Conservation (phyloP, 1,140 invertebrate species). For the Kradibia gibbosae region DNA sequence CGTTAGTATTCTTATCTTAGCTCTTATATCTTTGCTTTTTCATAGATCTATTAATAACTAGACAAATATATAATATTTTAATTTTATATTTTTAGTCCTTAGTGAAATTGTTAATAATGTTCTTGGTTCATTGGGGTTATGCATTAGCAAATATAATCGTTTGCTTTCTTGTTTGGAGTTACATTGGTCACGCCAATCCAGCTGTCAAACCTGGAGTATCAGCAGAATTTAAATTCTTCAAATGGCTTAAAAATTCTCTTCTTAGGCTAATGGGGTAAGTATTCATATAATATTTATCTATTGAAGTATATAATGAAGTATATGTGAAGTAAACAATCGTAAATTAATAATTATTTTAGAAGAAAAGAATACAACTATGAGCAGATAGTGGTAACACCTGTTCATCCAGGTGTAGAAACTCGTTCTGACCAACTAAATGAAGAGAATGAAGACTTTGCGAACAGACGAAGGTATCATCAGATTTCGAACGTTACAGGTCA, state of each 20-base stretch:
- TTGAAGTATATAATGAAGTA: too few species aligned
- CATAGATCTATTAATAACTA: not conserved
- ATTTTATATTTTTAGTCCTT: slow-evolving; percentile 77
- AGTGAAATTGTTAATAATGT: slow-evolving; percentile 92
- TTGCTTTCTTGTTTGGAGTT: slow-evolving; percentile 90
- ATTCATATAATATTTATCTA: slow-evolving; percentile 53
- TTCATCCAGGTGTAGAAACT: slow-evolving; percentile 85
- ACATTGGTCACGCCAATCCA: slow-evolving; percentile 94
- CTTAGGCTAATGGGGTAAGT: slow-evolving; percentile 86
- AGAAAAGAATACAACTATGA: slow-evolving; percentile 87
- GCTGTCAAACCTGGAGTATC: slow-evolving; percentile 93
- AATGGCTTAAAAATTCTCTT: slow-evolving; percentile 85
- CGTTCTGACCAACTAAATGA: slow-evolving; percentile 91
- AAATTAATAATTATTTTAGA: slow-evolving; percentile 68
- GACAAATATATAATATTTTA: slow-evolving; percentile 16
- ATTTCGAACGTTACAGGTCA: slow-evolving; percentile 86
- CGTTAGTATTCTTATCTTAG: slow-evolving; percentile 76
- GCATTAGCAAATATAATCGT: slow-evolving; percentile 86
- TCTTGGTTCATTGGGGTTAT: slow-evolving; percentile 94
- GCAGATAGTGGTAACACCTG: slow-evolving; percentile 91
- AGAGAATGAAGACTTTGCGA: slow-evolving; percentile 95
- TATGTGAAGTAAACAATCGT: not conserved
- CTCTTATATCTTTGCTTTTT: too few species aligned
- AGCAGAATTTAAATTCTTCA: slow-evolving; percentile 89
- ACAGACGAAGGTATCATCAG: slow-evolving; percentile 92